These are phyloP conservation scores for Chrysolina oricalcia DNA, from an alignment of 2,888 invertebrate species.

Conservation along the genomic window DNA sequence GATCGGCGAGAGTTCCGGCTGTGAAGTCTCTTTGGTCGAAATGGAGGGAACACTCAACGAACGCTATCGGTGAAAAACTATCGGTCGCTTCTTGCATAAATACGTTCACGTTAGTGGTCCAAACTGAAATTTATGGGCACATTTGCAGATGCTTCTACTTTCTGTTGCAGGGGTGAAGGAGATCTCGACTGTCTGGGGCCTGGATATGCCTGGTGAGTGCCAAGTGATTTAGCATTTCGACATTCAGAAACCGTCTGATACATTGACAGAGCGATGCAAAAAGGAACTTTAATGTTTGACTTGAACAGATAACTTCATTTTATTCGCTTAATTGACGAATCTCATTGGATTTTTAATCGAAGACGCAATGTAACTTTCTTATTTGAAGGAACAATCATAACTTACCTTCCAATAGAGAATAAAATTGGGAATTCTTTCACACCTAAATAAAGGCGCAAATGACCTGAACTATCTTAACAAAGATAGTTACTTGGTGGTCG, in stretches of 20 bases:
- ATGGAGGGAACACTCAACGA: conserved; percentile 59
- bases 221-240: neutral
- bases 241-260: neutral
- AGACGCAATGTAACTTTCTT: no score
- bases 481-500: no score
- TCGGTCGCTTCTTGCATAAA: conserved; percentile 67
- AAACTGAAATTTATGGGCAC: conserved; percentile 26
- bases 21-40: conserved; percentile 68
- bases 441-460: no score
- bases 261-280: neutral
- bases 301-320: no score
- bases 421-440: no score
- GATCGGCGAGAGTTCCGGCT: conserved; percentile 61
- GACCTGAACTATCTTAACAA: no score
- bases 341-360: no score
- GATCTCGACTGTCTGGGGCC: conserved; percentile 70
- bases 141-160: conserved; percentile 35
- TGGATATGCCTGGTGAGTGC: conserved; percentile 69
- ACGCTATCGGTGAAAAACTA: conserved; percentile 57
- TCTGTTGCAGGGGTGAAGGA: conserved; percentile 63
- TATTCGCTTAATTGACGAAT: no score
- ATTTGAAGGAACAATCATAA: no score
- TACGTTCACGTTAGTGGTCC: conserved; percentile 65
- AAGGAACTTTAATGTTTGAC: neutral
- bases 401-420: no score